phyloP scores from a whole-genome alignment of 2,888 invertebrate genomes.

The Seira sanloemensis region DNA sequence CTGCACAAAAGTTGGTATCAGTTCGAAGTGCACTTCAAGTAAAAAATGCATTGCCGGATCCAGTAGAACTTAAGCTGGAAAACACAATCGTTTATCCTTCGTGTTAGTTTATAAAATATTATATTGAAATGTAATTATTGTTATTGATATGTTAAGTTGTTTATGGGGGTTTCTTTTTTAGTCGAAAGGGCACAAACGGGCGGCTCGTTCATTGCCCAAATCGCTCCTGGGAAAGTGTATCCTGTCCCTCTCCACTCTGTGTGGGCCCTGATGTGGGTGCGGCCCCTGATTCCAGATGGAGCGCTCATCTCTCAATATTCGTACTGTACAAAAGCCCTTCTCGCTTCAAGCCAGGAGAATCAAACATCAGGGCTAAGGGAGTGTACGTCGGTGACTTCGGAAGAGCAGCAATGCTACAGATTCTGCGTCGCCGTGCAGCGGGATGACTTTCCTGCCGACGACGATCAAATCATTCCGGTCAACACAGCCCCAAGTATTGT shows the following conservation, averaged over 20 bases:
- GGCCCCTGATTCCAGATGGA: slow-evolving; percentile 79
- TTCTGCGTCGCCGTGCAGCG: slow-evolving; percentile 88
- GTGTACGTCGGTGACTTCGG: slow-evolving; percentile 60
- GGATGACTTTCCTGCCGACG: slow-evolving; percentile 86
- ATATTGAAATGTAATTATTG: background rate
- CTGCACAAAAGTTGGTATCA: slow-evolving; percentile 94
- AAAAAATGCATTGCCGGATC: slow-evolving; percentile 84
- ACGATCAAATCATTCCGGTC: slow-evolving; percentile 63
- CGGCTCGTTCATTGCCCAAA: slow-evolving; percentile 74
- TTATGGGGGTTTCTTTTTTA: too few relatives aligned
- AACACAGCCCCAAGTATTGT: slow-evolving; percentile 60
- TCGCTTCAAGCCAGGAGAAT: slow-evolving; percentile 63
- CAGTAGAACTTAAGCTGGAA: slow-evolving; percentile 85
- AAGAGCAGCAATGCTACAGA: slow-evolving; percentile 76
- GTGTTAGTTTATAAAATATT: slow-evolving; percentile 64
- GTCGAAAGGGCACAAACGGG: slow-evolving; percentile 72
- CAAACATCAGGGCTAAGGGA: slow-evolving; percentile 60
- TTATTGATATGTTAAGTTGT: too few relatives aligned
- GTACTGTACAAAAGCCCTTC: slow-evolving; percentile 69
- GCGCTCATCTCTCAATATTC: slow-evolving; percentile 56
- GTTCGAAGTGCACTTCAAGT: slow-evolving; percentile 93
- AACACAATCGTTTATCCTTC: slow-evolving; percentile 75
- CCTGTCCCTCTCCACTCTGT: slow-evolving; percentile 88
- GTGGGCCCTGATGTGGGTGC: slow-evolving; percentile 84
- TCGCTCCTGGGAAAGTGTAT: slow-evolving; percentile 80